Conservation (phyloP, 2,797 vertebrate genomes). For the Siniperca obscura region DNA sequence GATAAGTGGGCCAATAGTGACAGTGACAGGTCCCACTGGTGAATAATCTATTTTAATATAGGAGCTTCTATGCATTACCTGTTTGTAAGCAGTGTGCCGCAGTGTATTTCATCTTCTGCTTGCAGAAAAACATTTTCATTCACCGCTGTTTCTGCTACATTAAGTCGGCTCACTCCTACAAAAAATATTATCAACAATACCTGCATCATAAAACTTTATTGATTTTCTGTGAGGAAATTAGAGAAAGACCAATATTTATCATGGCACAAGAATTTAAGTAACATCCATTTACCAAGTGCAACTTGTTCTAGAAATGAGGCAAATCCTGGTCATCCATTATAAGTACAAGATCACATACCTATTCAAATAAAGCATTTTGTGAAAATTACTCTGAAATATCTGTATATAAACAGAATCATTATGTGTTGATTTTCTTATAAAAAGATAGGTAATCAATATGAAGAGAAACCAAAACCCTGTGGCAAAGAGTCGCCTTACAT, state of each 20-base stretch:
- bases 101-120: conserved; percentile 35
- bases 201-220: conserved; percentile 53
- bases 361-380: not conserved
- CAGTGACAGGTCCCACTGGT: not conserved
- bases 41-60: conserved; percentile 36
- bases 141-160: conserved; percentile 49
- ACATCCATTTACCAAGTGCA: conserved; percentile 26
- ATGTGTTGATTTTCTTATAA: not conserved
- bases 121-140: conserved; percentile 39
- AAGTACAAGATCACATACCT: not conserved
- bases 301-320: conserved; percentile 9
- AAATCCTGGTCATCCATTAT: not conserved
- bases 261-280: conserved; percentile 13
- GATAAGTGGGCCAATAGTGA: conserved; percentile 8
- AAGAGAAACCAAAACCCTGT: not conserved
- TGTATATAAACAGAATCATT: not conserved
- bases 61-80: conserved; percentile 18
- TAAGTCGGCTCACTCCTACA: conserved; percentile 31
- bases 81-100: conserved; percentile 20
- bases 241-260: conserved; percentile 33
- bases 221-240: conserved; percentile 52
- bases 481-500: not conserved
- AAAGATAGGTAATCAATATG: not conserved
- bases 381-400: not conserved
- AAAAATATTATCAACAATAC: conserved; percentile 49